Conservation (phyloP, 1,140 invertebrate species). For the Arctopsyche grandis region DNA sequence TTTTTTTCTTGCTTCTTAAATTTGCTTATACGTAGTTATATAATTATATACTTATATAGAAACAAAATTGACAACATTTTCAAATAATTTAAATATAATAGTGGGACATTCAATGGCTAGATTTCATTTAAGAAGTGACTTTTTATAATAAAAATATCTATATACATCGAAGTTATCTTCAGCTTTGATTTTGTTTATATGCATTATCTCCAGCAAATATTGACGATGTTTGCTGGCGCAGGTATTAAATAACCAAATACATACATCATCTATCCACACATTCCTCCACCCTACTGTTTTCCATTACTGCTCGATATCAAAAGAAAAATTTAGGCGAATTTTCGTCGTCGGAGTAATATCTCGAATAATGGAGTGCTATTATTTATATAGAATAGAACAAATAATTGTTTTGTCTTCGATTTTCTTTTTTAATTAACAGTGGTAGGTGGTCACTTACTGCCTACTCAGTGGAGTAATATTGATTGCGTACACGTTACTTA, state of each 20-base stretch:
- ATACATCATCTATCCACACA: constrained; percentile 5
- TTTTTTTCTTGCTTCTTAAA: no score
- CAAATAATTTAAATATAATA: no score
- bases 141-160: neutral
- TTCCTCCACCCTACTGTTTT: neutral
- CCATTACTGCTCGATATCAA: constrained; percentile 6
- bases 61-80: no score
- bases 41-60: no score
- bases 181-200: constrained; percentile 32
- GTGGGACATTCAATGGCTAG: no score
- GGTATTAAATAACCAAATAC: constrained; percentile 28
- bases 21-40: no score
- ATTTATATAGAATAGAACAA: neutral
- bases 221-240: constrained; percentile 18
- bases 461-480: no score
- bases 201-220: constrained; percentile 40
- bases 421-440: no score
- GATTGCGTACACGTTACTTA: neutral
- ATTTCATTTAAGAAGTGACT: no score
- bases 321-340: constrained; percentile 30
- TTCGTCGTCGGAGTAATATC: neutral
- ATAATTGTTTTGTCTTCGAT: neutral
- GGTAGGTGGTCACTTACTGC: no score
- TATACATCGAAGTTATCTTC: neutral
- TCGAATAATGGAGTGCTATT: neutral